Conservation (phyloP, 2,113 vertebrate genomes). For the Siniperca knerii region DNA sequence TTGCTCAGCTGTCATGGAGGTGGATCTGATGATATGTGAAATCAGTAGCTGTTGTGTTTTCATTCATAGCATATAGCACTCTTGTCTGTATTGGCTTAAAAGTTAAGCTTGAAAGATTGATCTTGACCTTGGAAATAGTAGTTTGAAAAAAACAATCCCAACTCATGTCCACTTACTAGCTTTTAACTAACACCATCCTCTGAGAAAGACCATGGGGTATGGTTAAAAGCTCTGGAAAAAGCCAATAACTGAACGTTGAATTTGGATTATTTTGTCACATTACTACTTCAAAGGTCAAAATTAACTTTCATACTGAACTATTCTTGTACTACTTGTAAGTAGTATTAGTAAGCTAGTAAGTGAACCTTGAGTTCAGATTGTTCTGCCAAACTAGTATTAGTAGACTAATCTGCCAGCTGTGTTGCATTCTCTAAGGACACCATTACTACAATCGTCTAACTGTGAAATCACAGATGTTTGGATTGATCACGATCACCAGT, state of each 20-base stretch:
- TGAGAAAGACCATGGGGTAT: neutral
- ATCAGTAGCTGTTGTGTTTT: too few relatives aligned
- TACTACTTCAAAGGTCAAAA: neutral
- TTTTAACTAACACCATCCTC: neutral
- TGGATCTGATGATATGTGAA: too few relatives aligned
- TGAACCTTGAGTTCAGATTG: neutral
- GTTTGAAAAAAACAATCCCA: too few relatives aligned
- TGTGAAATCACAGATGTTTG: neutral
- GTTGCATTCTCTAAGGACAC: too few relatives aligned
- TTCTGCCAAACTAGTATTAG: too few relatives aligned
- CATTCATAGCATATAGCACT: too few relatives aligned
- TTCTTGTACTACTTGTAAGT: neutral
- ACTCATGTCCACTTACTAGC: neutral
- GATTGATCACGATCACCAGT: neutral
- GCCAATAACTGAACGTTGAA: neutral
- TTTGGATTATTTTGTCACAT: neutral
- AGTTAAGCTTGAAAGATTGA: too few relatives aligned
- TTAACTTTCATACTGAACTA: neutral
- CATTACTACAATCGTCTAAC: too few relatives aligned
- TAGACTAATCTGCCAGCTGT: too few relatives aligned
- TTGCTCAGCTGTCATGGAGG: neutral
- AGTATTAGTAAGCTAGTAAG: neutral
- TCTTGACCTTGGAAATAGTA: too few relatives aligned
- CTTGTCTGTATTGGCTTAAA: too few relatives aligned
- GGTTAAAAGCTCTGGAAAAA: neutral